Percentiles rank a stretch among this genome's conserved stretches.
These are phyloP conservation scores for Moxostoma hubbsi DNA, from an alignment of 2,797 vertebrate species.

Conservation along the genomic window DNA sequence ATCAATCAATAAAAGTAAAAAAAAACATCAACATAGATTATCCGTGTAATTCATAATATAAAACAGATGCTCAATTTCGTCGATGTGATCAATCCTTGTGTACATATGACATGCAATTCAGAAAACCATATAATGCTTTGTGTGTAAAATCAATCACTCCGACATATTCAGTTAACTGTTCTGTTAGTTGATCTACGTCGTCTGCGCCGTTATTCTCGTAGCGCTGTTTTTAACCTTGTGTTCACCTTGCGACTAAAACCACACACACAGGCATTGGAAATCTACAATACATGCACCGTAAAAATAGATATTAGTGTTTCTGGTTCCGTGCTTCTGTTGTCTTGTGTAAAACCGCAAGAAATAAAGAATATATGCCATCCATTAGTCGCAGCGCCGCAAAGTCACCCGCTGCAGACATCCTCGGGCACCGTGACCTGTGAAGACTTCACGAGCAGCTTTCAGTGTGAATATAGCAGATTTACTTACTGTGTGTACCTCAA, in stretches of 20 bases:
- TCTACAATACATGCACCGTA: neutral
- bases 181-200: neutral
- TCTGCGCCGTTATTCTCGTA: neutral
- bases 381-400: neutral
- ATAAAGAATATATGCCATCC: neutral
- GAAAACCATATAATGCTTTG: neutral
- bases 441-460: conserved; percentile 15
- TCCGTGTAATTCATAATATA: neutral
- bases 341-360: neutral
- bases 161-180: neutral
- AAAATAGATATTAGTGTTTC: neutral
- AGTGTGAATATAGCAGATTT: neutral
- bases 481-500: neutral
- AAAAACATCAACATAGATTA: neutral
- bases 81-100: neutral
- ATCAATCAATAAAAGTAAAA: neutral
- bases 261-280: neutral
- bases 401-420: conserved; percentile 34
- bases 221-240: conserved; percentile 74
- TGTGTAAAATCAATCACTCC: neutral
- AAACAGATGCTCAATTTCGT: neutral
- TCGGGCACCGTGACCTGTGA: conserved; percentile 46
- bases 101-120: neutral
- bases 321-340: neutral
- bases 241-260: conserved; percentile 75